Evolutionary conservation across 2,113 vertebrate species (phyloP), one percentile per base, ranked within the genome.

Genomic region (Phalacrocorax brasilianus): DNA sequence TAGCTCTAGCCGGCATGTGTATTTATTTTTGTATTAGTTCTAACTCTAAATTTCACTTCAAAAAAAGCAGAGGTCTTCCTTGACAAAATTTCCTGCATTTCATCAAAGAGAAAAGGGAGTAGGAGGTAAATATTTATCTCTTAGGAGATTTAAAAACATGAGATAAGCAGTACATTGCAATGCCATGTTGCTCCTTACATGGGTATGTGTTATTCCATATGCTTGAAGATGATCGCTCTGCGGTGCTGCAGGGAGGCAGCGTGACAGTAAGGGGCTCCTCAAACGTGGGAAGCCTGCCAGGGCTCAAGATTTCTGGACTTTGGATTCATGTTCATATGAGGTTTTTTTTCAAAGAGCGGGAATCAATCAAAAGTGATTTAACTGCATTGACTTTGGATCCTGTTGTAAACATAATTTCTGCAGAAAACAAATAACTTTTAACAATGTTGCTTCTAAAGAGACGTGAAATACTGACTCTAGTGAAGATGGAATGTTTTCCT

Each of bases 191-290:
- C 17, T 38, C 11, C 14, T 76, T 76, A 1, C 4, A 2, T 1
- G 18, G 42, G 49, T n/a, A 9, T 38, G 10, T 5, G 4, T 75
- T 79, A 38, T 68, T 87, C 40, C 32, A 1, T 49, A 7, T 76
- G 24, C 53, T 44, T 73, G 72, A 59, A 52, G 35, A 4, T 18
- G 7, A 28, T 47, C 0, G 0, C 23, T 33, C 61, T 1, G 0
- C 1, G 0, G 58, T 59, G 47, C 77, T 52, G 80, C 12, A 63
- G 38, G 45, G 50, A 55, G 49, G 11, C 59, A 70, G 24, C 0
- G 0, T 47, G 80, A 22, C 52, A 33, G 20, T 52, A 42, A 72
- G 11, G 56, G 44, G 15, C 11, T 35, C 71, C 35, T 83, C 58
- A 79, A 16, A n/a, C 20, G 7, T 82, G 45, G 42, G 50, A 84